Evolutionary conservation across 2,113 vertebrate species (phyloP), one percentile per base, ranked within the genome.

Genomic region (Sinosuthora webbiana): DNA sequence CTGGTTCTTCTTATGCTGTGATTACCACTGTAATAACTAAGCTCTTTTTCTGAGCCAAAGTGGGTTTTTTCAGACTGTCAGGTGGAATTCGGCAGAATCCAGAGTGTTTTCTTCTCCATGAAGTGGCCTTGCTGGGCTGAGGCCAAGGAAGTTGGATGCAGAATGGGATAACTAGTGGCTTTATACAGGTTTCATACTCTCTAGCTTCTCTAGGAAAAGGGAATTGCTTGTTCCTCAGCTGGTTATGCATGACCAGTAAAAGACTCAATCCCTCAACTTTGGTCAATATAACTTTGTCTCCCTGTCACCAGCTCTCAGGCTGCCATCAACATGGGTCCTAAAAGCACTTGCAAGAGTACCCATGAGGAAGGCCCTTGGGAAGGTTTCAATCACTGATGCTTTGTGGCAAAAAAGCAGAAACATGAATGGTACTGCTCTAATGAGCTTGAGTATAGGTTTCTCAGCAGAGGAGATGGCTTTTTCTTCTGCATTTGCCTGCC

Each of bases 21-120:
- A 91, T 93, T 93, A 90, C 86, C 60, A 42, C 83, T 71, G 65
- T 81, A 94, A 83, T 67, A 90, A 90, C 35, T 78, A 77, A 84
- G 31, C 49, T 91, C 68, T 42, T 94, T 81, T 75, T 80, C 20
- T 76, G 65, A 93, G 73, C 22, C 85, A 92, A 90, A 88, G 33
- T 53, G 47, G n/a, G 62, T 44, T 84, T 81, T 60, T 91, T 81
- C 57, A 69, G 73, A 53, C 53, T 92, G 73, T 78, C 85, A 83
- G 76, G 69, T 71, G 15, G 49, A 88, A 90, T 87, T 65, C n/a
- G 28, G 83, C 47, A 78, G 64, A 91, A 76, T 39, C 28, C 35
- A 74, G 45, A 70, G n/a, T 76, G 25, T 63, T 92, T 57, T 63
- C 28, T 68, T 85, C 45, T 87, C 41, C 37, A 37, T 74, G 31